phyloP scores from a whole-genome alignment of 2,888 invertebrate species.

The Mesoligia furuncula region DNA sequence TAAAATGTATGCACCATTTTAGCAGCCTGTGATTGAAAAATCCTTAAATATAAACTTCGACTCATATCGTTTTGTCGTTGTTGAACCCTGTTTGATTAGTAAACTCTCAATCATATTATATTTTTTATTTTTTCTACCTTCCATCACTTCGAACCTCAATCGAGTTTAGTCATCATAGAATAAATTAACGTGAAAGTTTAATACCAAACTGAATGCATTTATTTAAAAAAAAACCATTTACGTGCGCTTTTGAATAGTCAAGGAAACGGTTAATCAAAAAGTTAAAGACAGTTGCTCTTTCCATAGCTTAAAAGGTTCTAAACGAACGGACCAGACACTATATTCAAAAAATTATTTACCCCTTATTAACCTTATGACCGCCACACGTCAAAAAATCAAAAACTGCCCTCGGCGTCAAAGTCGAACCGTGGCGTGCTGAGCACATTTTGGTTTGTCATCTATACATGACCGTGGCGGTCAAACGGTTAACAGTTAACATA shows the following conservation, averaged over 20 bases:
- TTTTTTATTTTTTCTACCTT: neutral
- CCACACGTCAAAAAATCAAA: too few species aligned
- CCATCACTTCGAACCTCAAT: neutral
- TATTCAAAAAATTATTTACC: neutral
- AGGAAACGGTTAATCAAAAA: neutral
- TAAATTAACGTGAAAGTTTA: neutral
- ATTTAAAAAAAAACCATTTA: neutral
- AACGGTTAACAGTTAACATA: neutral
- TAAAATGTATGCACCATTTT: too few species aligned
- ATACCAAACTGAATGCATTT: too few species aligned
- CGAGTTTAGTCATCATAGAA: neutral
- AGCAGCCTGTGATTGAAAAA: too few species aligned
- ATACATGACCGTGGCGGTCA: too few species aligned
- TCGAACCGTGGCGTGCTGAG: too few species aligned
- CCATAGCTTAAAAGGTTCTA: neutral
- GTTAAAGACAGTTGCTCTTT: neutral
- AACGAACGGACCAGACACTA: neutral
- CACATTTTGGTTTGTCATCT: too few species aligned
- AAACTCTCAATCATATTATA: neutral
- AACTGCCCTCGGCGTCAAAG: too few species aligned
- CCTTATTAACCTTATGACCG: too few species aligned
- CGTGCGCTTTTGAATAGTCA: too few species aligned
- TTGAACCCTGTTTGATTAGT: neutral
- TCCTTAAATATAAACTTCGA: too few species aligned
- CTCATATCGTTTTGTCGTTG: neutral